phyloP scores from a whole-genome alignment of 2,113 vertebrate species.

The Pachyramphus minor region DNA sequence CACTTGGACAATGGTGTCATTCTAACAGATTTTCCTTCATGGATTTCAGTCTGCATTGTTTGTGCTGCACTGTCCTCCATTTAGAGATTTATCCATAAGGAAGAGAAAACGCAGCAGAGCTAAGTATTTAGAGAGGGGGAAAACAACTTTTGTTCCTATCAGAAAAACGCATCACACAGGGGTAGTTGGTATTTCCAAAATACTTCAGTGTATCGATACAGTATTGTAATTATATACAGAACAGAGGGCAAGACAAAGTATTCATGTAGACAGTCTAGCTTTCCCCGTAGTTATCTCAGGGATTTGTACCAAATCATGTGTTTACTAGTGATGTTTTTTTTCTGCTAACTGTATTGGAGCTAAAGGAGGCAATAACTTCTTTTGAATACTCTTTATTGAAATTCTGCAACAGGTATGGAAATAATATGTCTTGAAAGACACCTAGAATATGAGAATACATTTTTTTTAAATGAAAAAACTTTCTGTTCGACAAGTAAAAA shows the following conservation, averaged over 20 bases:
- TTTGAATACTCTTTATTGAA: neutral
- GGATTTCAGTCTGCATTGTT: neutral
- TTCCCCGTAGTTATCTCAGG: neutral
- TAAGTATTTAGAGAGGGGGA: neutral
- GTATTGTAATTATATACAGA: neutral
- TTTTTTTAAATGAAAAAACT: neutral
- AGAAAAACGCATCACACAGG: neutral
- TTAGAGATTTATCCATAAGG: neutral
- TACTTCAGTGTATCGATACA: fast-evolving
- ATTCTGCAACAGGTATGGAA: neutral
- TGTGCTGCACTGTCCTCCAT: neutral
- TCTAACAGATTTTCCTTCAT: neutral
- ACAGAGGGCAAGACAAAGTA: neutral
- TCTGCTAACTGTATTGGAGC: neutral
- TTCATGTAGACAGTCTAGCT: neutral
- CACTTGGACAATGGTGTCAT: neutral
- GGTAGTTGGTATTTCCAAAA: neutral
- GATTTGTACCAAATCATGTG: neutral
- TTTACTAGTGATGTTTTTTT: neutral
- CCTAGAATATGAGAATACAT: neutral
- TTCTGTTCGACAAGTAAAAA: neutral
- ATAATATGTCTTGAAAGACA: neutral
- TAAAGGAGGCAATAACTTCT: neutral
- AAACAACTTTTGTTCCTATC: neutral
- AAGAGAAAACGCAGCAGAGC: neutral